These are phyloP conservation scores for Orchesellides sinensis DNA, from an alignment of 2,888 invertebrate species.

Conservation along the genomic window DNA sequence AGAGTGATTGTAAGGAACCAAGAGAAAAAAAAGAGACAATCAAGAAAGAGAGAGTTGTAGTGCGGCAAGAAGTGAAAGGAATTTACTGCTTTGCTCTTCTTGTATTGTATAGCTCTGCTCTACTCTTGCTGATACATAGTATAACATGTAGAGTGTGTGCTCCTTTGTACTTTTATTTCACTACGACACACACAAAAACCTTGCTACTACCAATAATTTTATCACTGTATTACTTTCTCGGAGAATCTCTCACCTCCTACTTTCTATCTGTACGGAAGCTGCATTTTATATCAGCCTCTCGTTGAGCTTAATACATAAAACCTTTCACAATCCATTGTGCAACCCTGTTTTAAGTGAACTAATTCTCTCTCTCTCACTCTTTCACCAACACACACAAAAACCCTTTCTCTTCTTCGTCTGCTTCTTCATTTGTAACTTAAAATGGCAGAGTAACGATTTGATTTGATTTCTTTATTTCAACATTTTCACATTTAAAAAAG, in stretches of 20 bases:
- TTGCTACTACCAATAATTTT: background rate
- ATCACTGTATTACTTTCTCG: slow-evolving; percentile 35
- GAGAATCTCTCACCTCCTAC: slow-evolving; percentile 28
- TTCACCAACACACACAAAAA: background rate
- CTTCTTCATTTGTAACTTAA: slow-evolving; percentile 1
- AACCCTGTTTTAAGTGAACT: slow-evolving; percentile 11
- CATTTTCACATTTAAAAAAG: background rate
- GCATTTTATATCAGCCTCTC: slow-evolving; percentile 11
- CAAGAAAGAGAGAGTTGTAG: background rate
- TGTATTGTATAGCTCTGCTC: background rate
- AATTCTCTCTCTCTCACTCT: slow-evolving; percentile 16
- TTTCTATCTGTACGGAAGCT: slow-evolving; percentile 23
- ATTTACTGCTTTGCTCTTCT: too few relatives aligned
- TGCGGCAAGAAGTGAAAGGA: background rate
- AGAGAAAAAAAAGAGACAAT: slow-evolving; percentile 22
- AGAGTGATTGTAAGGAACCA: background rate
- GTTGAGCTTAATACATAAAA: background rate
- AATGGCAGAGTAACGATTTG: slow-evolving; percentile 10
- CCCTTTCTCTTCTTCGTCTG: background rate
- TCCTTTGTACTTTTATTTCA: background rate
- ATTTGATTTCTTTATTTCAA: too few relatives aligned
- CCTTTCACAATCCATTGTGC: slow-evolving; percentile 30
- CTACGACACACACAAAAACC: background rate
- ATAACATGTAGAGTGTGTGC: background rate
- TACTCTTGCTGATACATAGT: background rate